Conservation (phyloP, 2,888 invertebrate genomes). For the Eilema depressum region DNA sequence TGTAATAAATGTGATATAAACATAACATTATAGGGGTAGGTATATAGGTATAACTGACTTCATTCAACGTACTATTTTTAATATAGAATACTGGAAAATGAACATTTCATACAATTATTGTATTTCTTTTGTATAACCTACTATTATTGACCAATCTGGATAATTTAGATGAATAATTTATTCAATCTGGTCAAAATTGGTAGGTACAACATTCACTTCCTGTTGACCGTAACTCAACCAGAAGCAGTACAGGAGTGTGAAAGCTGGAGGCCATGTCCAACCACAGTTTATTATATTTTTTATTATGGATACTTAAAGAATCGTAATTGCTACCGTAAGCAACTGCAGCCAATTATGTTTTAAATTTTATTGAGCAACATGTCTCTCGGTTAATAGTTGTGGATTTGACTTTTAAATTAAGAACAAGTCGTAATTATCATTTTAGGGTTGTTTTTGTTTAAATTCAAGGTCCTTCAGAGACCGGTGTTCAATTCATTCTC, state of each 20-base stretch:
- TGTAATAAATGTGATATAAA: no score
- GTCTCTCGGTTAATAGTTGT: neutral
- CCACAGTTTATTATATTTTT: neutral
- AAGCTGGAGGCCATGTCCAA: neutral
- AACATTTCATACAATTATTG: no score
- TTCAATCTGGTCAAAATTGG: neutral
- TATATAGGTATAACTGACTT: no score
- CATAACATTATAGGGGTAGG: no score
- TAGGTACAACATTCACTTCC: neutral
- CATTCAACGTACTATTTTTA: no score
- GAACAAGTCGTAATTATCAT: no score
- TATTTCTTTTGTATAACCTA: no score
- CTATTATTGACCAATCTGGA: neutral
- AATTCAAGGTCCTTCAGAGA: no score
- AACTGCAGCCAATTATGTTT: neutral
- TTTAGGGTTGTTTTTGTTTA: no score
- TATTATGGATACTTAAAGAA: neutral
- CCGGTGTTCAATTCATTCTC: no score
- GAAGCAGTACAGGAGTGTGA: neutral
- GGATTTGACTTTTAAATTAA: neutral
- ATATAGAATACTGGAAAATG: no score
- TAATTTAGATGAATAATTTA: neutral
- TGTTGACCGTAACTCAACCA: neutral
- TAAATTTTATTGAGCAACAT: neutral
- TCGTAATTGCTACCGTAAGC: conserved; percentile 1